Evolutionary conservation across 2,797 vertebrate genomes (phyloP).

Genomic region (Liparis tanakae): DNA sequence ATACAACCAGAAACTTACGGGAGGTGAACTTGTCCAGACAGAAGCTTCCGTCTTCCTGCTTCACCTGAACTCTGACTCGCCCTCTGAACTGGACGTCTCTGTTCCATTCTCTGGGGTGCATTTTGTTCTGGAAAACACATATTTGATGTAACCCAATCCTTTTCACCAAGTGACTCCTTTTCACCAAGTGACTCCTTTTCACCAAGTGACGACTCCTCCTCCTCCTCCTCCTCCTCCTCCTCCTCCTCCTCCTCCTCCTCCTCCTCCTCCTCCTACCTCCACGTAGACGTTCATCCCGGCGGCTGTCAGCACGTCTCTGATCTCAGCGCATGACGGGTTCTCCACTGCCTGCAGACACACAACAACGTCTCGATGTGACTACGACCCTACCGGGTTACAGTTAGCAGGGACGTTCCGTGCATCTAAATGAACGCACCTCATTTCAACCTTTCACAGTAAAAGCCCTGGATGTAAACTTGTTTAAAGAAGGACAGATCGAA

Average conservation of each 20-base stretch:
- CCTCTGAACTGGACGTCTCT: conserved; percentile 92
- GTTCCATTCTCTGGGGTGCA: conserved; percentile 97
- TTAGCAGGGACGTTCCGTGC: too few species aligned
- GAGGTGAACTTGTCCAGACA: conserved; percentile 91
- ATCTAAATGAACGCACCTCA: too few species aligned
- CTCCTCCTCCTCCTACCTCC: conserved; percentile 83
- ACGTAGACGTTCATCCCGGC: conserved; percentile 89
- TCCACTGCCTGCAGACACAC: conserved; percentile 89
- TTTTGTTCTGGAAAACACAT: conserved; percentile 86
- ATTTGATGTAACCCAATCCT: not conserved
- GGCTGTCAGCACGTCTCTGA: conserved; percentile 91
- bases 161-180: too few species aligned
- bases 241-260: conserved; percentile 73
- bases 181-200: not conserved
- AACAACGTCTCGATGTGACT: not conserved
- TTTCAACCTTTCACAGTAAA: too few species aligned
- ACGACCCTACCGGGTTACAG: too few species aligned
- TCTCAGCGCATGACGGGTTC: conserved; percentile 94
- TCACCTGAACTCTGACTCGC: conserved; percentile 92
- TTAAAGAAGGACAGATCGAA: not conserved
- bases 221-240: conserved; percentile 84
- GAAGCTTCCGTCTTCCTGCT: conserved; percentile 88
- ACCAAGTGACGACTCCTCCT: not conserved
- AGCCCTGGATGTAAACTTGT: too few species aligned
- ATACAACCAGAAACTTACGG: conserved; percentile 82